phyloP scores from a whole-genome alignment of 1,140 invertebrate genomes.

The Dendroctonus valens region DNA sequence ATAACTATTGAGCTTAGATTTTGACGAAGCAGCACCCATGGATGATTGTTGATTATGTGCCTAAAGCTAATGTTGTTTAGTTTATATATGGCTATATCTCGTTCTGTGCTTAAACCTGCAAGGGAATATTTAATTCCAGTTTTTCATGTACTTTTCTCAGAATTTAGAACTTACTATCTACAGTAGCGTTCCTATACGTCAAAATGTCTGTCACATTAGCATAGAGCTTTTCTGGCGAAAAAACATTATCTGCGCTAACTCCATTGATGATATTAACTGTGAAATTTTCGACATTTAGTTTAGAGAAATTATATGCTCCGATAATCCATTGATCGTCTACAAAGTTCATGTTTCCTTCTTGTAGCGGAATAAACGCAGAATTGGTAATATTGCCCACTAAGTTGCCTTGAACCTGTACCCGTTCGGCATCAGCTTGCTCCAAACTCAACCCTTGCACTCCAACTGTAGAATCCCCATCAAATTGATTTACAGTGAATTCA shows the following conservation, averaged over 20 bases:
- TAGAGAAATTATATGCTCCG: constrained; percentile 26
- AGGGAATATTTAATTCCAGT: constrained; percentile 17
- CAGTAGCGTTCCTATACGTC: constrained; percentile 19
- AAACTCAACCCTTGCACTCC: constrained; percentile 13
- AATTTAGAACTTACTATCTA: constrained; percentile 36
- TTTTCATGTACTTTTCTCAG: neutral
- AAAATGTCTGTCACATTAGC: constrained; percentile 32
- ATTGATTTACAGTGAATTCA: constrained; percentile 36
- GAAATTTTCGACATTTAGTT: constrained; percentile 16
- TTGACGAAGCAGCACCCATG: constrained; percentile 1
- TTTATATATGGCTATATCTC: constrained; percentile 29
- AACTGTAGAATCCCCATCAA: constrained; percentile 39
- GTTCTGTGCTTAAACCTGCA: constrained; percentile 34
- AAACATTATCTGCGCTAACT: constrained; percentile 13
- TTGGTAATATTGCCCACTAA: constrained; percentile 35
- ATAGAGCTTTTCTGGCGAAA: constrained; percentile 19
- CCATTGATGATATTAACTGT: constrained; percentile 24
- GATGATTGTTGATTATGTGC: constrained; percentile 18
- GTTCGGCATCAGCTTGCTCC: constrained; percentile 29
- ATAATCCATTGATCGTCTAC: constrained; percentile 41
- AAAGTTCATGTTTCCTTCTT: constrained; percentile 27
- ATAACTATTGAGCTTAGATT: constrained; percentile 9
- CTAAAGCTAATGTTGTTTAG: constrained; percentile 36
- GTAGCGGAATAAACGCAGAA: neutral
- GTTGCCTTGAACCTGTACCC: constrained; percentile 39